Percentiles rank a stretch among this genome's conserved stretches.
phyloP scores from a whole-genome alignment of 2,888 invertebrate species.

The Drosophila mercatorum region DNA sequence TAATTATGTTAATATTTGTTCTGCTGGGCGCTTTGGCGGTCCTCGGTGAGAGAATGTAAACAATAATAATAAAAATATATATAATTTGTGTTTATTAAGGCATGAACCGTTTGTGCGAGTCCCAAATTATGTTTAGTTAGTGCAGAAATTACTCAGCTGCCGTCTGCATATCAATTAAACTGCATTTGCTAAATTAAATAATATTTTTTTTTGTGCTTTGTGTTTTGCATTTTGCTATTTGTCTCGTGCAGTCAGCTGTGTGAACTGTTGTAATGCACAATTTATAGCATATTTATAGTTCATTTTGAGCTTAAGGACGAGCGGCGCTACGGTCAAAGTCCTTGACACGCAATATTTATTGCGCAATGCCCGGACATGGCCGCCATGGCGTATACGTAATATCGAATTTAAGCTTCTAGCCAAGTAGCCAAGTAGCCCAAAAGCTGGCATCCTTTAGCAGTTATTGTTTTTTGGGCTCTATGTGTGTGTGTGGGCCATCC shows the following conservation, averaged over 20 bases:
- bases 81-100: conserved; percentile 67
- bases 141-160: conserved; percentile 27
- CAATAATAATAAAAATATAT: conserved; percentile 52
- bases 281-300: conserved; percentile 22
- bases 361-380: conserved; percentile 32
- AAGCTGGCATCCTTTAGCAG: conserved; percentile 45
- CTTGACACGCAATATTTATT: conserved; percentile 73
- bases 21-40: conserved; percentile 4
- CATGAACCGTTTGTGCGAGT: conserved; percentile 52
- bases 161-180: conserved; percentile 64
- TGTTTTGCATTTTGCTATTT: conserved; percentile 41
- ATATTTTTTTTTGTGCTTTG: not conserved
- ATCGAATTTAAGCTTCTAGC: conserved; percentile 50
- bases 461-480: conserved; percentile 52
- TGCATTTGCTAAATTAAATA: conserved; percentile 50
- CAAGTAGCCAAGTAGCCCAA: conserved; percentile 20
- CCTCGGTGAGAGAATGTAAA: conserved; percentile 8
- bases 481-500: conserved; percentile 43
- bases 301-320: conserved; percentile 47
- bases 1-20: conserved; percentile 52
- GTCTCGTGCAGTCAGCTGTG: conserved; percentile 29
- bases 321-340: conserved; percentile 48
- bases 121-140: conserved; percentile 48
- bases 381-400: conserved; percentile 65
- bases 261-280: conserved; percentile 15